Evolutionary conservation across 2,888 invertebrate species (phyloP), one percentile per base, ranked within the genome.

Genomic region (Autographa gamma): DNA sequence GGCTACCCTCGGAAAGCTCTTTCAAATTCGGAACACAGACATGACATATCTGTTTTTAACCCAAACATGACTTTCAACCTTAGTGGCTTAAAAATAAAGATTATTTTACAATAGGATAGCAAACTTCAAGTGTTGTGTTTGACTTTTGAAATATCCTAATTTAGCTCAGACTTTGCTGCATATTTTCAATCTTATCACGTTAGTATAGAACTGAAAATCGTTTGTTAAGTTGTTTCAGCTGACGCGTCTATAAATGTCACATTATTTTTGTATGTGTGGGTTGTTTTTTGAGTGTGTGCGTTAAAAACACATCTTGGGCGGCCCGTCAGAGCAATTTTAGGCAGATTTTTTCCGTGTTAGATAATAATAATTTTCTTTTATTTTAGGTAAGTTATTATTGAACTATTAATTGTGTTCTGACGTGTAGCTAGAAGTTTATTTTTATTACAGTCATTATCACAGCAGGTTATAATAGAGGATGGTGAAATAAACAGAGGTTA

Each of bases 141-240:
- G 91, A 90, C 89, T 93, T 93, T 92, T 90, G 91, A 93, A 94
- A 94, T 93, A 94, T 94, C 93, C 93, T 93, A 93, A 94, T 93
- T 93, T 93, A 88, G 88, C 85, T 83, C 80, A 72, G 52, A 80
- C 74, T 82, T 83, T 72, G 78, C 74, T 79, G 78, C 73, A 80
- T 78, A 81, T 81, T 85, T 76, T 85, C 76, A 60, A 71, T 89
- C 88, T 84, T 93, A 84, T 73, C 2, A 0, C 25, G 1, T 70
- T 4, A 73, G 0, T 0, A 25, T 88, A 93, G 77, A 83, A 89
- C 77, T 75, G 25, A 80, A 74, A 83, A 89, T 92, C 6, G 76
- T 64, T 67, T 87, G 88, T 2, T 11, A 34, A 58, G 66, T 74
- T 83, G 88, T 92, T 94, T 93, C 94, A 94, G 95, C 95, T 95